Evolutionary conservation across 2,113 vertebrate genomes (phyloP), one percentile per base, ranked within the genome.

Genomic region (Psittacus erithacus): DNA sequence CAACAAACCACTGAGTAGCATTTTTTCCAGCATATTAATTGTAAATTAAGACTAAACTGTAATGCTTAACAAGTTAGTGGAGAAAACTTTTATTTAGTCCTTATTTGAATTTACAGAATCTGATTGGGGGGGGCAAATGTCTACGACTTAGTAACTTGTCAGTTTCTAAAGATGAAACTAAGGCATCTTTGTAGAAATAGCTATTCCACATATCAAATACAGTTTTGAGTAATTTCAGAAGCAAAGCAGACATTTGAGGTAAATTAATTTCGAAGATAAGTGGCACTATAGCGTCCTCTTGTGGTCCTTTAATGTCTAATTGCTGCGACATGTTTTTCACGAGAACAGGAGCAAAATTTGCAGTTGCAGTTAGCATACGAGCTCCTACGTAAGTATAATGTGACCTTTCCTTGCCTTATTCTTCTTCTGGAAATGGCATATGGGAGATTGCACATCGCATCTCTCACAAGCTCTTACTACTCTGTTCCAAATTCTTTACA

Each of bases 241-340:
- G 31, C 12, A 10, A 59, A 68, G 12, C 50, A 75, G 43, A 59
- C 59, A 15, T 82, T 76, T 71, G 19, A 81, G 82, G 53, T 67
- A 83, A 84, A 50, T 46, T 71, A 25, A 69, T 74, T 59, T 75
- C 39, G 50, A 88, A 25, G 18, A 5, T 70, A 83, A 85, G 28
- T 59, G 65, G 90, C 77, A 89, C 83, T 38, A 94, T 39, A 94
- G 88, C 91, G 95, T 92, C 96, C 95, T 96, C 96, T 96, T 95
- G 96, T 97, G 96, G 96, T 84, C 93, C 92, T 74, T 59, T 22
- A 67, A 43, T 41, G 44, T 81, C 60, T 57, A 81, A 95, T 35
- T 35, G 29, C 79, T 50, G 8, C 39, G 31, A 53, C 23, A 7
- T 5, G 9, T 41, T 92, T 90, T 52, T 43, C 28, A 74, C 18